Percentiles rank a stretch among this genome's conserved stretches.
Evolutionary conservation across 2,888 invertebrate genomes (phyloP).

Genomic region (Meloe dianella): DNA sequence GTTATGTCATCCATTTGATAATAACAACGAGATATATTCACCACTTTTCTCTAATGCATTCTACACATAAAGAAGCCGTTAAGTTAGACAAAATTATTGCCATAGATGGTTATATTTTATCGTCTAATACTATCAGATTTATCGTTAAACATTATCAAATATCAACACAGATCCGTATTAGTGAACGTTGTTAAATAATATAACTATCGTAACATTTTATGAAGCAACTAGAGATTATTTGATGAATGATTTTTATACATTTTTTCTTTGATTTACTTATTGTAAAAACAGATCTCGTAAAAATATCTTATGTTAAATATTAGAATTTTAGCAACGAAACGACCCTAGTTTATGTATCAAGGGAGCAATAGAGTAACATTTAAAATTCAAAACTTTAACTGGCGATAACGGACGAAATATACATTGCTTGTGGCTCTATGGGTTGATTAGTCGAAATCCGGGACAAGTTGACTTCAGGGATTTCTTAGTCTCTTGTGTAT

Average conservation of each 20-base stretch:
- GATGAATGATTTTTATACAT: background rate
- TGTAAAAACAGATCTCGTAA: constrained; percentile 12
- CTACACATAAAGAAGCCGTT: background rate
- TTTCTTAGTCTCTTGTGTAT: constrained; percentile 29
- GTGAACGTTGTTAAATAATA: background rate
- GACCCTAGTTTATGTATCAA: constrained; percentile 18
- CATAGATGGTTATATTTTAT: background rate
- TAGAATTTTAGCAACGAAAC: constrained; percentile 24
- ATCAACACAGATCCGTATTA: background rate
- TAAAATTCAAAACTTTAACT: constrained; percentile 40
- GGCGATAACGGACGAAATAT: constrained; percentile 33
- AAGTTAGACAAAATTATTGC: background rate
- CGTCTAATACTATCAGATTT: background rate
- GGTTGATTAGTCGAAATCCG: constrained; percentile 36
- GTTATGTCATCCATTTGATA: background rate
- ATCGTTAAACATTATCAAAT: background rate
- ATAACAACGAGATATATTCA: background rate
- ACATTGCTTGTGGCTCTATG: constrained; percentile 32
- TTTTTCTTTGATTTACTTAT: background rate
- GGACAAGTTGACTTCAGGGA: constrained; percentile 34
- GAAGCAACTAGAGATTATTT: too few relatives aligned
- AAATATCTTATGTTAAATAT: constrained; percentile 18
- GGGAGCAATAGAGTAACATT: constrained; percentile 36
- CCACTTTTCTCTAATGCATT: background rate
- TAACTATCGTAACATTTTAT: background rate